Base-by-base conservation (phyloP, 2,113 vertebrate genomes). In the Lathamus discolor region DNA sequence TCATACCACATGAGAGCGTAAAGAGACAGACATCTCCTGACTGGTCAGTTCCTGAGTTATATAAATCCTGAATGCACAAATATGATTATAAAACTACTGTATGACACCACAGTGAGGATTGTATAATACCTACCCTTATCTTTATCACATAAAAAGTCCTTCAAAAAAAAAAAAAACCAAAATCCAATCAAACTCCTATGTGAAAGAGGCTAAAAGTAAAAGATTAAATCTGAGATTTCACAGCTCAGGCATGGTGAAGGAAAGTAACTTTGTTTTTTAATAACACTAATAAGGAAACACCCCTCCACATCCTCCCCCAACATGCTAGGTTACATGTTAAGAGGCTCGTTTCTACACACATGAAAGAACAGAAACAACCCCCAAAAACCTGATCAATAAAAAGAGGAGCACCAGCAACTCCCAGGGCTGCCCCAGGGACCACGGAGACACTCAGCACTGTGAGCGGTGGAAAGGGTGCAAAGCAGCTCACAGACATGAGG, bases 11-110 rank as follows among this genome's bases (percentile, higher is more conserved):
- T 88, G 35, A 91, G 51, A 92, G 68, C 86, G 35, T 35, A 88
- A 35, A 88, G 69, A 91, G 35, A 89, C 55, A 93, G 93, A 89
- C 77, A 82, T 82, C 64, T 77, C 72, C 52, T 27, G 22, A 68
- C 61, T 48, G 88, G 80, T 92, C 75, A 92, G 46, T 64, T 94
- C 80, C 41, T 77, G 84, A 64, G 66, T 96, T 93, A 88, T 28
- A 61, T 93, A 96, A 96, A 95, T 64, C 61, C 62, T 68, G 39
- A 89, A 82, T 68, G 27, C 48, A 64, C 77, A 90, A 96, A 83
- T 70, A 81, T 11, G 48, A 43, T 93, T 88, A 92, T 33, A 74
- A 94, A 96, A 93, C 89, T 88, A 33, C 48, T 75, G 13, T 75
- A 49, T 39, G 20, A 86, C 54, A 23, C 19, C 55, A 81, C 68